Evolutionary conservation across 2,888 invertebrate genomes (phyloP).

Genomic region (Penaeus monodon): DNA sequence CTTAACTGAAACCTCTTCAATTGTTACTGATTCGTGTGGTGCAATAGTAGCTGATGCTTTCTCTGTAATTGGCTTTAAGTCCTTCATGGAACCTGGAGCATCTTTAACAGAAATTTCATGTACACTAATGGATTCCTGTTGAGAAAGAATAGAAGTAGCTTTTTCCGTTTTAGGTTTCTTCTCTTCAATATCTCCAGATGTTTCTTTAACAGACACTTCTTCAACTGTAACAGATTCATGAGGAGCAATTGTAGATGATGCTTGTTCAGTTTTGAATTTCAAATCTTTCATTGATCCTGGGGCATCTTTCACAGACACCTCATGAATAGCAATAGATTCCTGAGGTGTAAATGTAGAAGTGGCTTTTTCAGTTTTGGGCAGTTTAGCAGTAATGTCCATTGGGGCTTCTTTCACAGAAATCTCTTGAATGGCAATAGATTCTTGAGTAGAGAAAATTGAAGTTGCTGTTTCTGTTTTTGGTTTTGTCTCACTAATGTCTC

Average conservation of each 20-base stretch:
- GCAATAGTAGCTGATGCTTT: constrained; percentile 32
- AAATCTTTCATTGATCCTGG: constrained; percentile 21
- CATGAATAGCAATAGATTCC: constrained; percentile 66
- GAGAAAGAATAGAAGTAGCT: constrained; percentile 67
- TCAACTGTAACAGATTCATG: constrained; percentile 19
- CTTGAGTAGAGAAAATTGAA: constrained; percentile 4
- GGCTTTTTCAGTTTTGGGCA: constrained; percentile 2
- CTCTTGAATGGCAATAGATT: constrained; percentile 45
- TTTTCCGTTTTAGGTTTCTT: constrained; percentile 66
- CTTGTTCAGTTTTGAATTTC: constrained; percentile 2
- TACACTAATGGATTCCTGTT: constrained; percentile 33
- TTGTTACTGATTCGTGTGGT: constrained; percentile 10
- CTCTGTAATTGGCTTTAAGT: constrained; percentile 27
- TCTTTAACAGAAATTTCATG: constrained; percentile 30
- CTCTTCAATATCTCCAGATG: constrained; percentile 45
- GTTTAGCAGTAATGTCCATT: neutral
- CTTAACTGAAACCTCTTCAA: constrained; percentile 9
- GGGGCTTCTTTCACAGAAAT: constrained; percentile 25
- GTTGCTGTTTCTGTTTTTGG: constrained; percentile 14
- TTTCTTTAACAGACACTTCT: constrained; percentile 36
- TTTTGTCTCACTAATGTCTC: neutral
- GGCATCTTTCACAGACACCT: constrained; percentile 50
- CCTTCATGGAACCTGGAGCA: constrained; percentile 17
- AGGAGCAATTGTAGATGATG: constrained; percentile 17
- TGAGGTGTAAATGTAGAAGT: constrained; percentile 19